Evolutionary conservation across 2,113 vertebrate species (phyloP).

Genomic region (Pygoscelis antarcticus): DNA sequence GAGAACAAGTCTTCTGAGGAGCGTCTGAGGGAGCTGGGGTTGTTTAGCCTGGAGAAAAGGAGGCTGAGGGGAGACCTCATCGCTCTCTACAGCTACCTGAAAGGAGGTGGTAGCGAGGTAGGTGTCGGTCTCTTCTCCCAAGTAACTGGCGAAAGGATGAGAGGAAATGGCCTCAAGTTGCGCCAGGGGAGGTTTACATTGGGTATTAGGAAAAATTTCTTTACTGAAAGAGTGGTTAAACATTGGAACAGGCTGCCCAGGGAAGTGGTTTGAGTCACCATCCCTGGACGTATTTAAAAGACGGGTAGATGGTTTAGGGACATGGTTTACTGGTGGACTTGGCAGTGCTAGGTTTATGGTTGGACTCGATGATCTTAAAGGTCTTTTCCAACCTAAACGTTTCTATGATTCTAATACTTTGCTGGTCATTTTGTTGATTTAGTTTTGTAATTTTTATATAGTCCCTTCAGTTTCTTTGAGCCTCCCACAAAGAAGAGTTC

Average conservation of each 20-base stretch:
- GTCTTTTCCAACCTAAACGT: not conserved
- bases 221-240: not conserved
- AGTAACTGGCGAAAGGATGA: too few relatives aligned
- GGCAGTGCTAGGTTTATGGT: not conserved
- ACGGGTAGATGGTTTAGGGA: too few relatives aligned
- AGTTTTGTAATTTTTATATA: not conserved
- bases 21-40: too few relatives aligned
- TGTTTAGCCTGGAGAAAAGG: too few relatives aligned
- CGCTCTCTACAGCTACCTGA: too few relatives aligned
- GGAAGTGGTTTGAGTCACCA: not conserved
- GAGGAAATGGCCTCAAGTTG: too few relatives aligned
- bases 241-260: not conserved
- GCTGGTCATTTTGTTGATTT: not conserved
- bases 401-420: not conserved
- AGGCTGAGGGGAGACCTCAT: too few relatives aligned
- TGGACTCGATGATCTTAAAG: not conserved
- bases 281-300: not conserved
- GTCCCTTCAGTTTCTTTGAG: not conserved
- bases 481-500: not conserved
- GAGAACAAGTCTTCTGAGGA: too few relatives aligned
- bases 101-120: too few relatives aligned
- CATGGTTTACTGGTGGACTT: not conserved
- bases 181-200: too few relatives aligned
- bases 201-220: not conserved
- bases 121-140: too few relatives aligned